phyloP scores from a whole-genome alignment of 2,797 vertebrate species.

The Characodon lateralis region DNA sequence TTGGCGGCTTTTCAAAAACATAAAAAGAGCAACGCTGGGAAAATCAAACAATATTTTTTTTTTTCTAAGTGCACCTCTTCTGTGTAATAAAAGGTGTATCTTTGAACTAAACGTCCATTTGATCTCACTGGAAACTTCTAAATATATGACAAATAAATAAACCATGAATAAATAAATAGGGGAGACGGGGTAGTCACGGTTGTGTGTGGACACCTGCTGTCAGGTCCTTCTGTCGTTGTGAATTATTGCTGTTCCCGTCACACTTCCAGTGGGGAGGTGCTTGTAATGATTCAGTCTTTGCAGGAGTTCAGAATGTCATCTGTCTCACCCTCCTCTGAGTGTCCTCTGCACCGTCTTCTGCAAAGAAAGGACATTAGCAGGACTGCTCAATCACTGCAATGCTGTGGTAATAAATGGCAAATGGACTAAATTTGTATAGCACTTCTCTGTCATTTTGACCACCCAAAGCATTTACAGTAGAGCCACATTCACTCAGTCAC shows the following conservation, averaged over 20 bases:
- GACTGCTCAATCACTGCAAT: background rate
- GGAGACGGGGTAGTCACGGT: slow-evolving; percentile 48
- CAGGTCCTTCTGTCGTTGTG: slow-evolving; percentile 83
- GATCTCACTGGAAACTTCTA: slow-evolving; percentile 56
- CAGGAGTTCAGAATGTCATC: slow-evolving; percentile 79
- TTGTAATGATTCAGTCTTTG: slow-evolving; percentile 80
- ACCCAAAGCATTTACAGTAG: too few species aligned
- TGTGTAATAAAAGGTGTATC: slow-evolving; percentile 28
- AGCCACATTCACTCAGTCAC: too few species aligned
- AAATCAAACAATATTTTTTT: slow-evolving; percentile 22
- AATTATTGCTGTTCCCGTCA: slow-evolving; percentile 82
- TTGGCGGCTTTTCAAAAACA: slow-evolving; percentile 68
- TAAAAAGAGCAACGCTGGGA: slow-evolving; percentile 61
- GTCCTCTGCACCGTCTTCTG: slow-evolving; percentile 53
- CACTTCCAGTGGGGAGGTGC: slow-evolving; percentile 77
- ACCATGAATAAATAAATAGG: slow-evolving; percentile 38
- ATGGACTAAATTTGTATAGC: too few species aligned
- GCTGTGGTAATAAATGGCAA: slow-evolving; percentile 2
- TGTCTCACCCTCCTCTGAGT: slow-evolving; percentile 70
- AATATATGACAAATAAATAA: slow-evolving; percentile 24
- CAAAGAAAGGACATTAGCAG: slow-evolving; percentile 7
- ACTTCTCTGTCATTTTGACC: too few species aligned
- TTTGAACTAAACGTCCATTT: slow-evolving; percentile 50
- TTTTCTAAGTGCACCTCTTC: background rate
- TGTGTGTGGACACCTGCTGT: slow-evolving; percentile 73